Base-by-base conservation (phyloP, 2,888 invertebrate genomes). In the Drosophila mettleri region DNA sequence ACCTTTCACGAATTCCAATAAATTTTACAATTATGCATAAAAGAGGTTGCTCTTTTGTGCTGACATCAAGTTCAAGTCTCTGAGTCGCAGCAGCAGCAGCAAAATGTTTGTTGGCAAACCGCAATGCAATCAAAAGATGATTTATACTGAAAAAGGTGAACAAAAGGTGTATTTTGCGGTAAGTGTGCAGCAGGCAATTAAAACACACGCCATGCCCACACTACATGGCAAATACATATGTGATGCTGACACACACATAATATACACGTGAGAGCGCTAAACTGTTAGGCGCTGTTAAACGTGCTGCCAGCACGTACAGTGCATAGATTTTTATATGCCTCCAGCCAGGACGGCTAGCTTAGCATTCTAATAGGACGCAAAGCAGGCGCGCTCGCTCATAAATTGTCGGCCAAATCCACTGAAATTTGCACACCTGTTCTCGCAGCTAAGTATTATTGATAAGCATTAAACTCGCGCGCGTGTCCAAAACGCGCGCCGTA, bases 401-500 rank as follows among this genome's bases (percentile, higher is more conserved):
- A 87, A 85, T 86, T 68, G 41, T 52, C 16, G 45, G 24, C 38
- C 31, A 76, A 84, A 86, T 83, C 83, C 86, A 83, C 22, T 60
- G 74, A 83, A 86, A 86, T 70, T 61, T 70, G 83, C 70, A 88
- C 83, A 88, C 82, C 82, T 85, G 82, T 60, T 59, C 64, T 16
- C 27, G 16, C 36, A 29, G 48, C 62, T 69, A 85, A 85, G 88
- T 82, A 76, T 83, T 88, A 83, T 83, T 82, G 83, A 88, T 86
- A 83, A 61, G 67, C 83, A 83, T 83, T 86, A 83, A 79, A 86
- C 70, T 79, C 80, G 72, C 57, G 66, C 59, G 86, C 88, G 80
- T 88, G 80, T 77, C 71, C 86, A 88, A 82, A 81, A 81, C 74
- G 76, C 55, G 57, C 69, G 49, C 46, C 79, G 63, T 82, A 83